Evolutionary conservation across 2,888 invertebrate species (phyloP).

Genomic region (Operophtera brumata): DNA sequence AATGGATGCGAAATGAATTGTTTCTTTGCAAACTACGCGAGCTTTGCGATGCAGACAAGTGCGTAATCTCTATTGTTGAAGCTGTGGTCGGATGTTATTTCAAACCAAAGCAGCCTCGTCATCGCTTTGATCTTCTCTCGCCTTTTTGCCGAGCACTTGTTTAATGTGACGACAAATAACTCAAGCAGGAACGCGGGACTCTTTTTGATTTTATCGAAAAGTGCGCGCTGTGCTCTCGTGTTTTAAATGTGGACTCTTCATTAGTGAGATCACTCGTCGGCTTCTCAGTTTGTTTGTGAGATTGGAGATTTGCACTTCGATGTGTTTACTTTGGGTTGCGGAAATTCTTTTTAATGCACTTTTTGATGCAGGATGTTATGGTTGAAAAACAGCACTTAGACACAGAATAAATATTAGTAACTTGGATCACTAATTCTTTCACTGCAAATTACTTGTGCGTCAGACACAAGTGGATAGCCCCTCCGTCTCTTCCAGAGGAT

Average conservation of each 20-base stretch:
- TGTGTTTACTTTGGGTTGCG: slow-evolving; percentile 42
- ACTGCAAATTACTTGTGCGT: too few relatives aligned
- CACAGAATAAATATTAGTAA: too few relatives aligned
- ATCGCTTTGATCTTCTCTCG: slow-evolving; percentile 71
- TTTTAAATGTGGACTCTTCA: slow-evolving; percentile 70
- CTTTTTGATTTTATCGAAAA: slow-evolving; percentile 72
- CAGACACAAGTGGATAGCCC: too few relatives aligned
- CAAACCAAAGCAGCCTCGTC: slow-evolving; percentile 63
- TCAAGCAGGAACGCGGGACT: slow-evolving; percentile 64
- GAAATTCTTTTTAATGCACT: slow-evolving; percentile 30
- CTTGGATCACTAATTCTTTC: too few relatives aligned
- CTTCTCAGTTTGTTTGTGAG: slow-evolving; percentile 44
- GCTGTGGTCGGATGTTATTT: slow-evolving; percentile 62
- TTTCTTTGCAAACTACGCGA: slow-evolving; percentile 15
- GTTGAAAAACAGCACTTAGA: background rate
- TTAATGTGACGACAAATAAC: slow-evolving; percentile 79
- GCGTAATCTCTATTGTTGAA: slow-evolving; percentile 27
- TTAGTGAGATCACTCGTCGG: slow-evolving; percentile 67
- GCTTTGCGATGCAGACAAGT: slow-evolving; percentile 47
- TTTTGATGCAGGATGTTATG: slow-evolving; percentile 6
- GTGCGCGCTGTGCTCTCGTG: slow-evolving; percentile 57
- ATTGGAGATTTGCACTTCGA: slow-evolving; percentile 45
- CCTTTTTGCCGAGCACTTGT: slow-evolving; percentile 74
- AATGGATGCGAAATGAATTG: slow-evolving; percentile 32
- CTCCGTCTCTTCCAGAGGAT: too few relatives aligned